These are phyloP conservation scores for Hyposoter dolosus DNA, from an alignment of 2,888 invertebrate genomes.

Conservation along the genomic window DNA sequence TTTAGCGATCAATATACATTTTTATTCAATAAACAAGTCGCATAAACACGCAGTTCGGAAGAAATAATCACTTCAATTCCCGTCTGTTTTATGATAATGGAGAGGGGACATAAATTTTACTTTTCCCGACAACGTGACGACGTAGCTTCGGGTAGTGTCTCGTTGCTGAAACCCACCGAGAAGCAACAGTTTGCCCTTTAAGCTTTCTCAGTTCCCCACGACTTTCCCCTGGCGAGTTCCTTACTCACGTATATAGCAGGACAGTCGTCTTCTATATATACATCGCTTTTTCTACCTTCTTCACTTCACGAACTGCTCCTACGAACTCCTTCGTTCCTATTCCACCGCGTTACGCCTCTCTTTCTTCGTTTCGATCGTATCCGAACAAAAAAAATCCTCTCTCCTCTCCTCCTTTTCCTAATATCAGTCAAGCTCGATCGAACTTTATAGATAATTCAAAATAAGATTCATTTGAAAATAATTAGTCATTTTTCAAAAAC, in stretches of 20 bases:
- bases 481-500: neutral
- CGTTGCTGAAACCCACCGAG: constrained; percentile 81
- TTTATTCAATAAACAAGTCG: neutral
- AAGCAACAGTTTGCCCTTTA: constrained; percentile 84
- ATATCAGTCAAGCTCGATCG: neutral
- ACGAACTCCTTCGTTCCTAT: constrained; percentile 16
- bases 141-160: constrained; percentile 67
- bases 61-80: constrained; percentile 13
- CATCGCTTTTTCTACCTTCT: constrained; percentile 1
- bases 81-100: constrained; percentile 22
- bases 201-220: constrained; percentile 56
- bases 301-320: neutral
- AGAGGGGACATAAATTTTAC: constrained; percentile 16
- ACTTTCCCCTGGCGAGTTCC: constrained; percentile 21
- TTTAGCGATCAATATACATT: neutral
- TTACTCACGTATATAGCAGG: constrained; percentile 19
- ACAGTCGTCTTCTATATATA: constrained; percentile 10
- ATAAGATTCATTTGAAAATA: neutral
- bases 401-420: neutral
- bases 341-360: constrained; percentile 21
- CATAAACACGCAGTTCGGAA: neutral
- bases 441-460: neutral
- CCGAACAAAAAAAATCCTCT: neutral
- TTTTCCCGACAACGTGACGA: constrained; percentile 19
- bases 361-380: constrained; percentile 8